Conservation (phyloP, 2,113 vertebrate species). For the Podilymbus podiceps region DNA sequence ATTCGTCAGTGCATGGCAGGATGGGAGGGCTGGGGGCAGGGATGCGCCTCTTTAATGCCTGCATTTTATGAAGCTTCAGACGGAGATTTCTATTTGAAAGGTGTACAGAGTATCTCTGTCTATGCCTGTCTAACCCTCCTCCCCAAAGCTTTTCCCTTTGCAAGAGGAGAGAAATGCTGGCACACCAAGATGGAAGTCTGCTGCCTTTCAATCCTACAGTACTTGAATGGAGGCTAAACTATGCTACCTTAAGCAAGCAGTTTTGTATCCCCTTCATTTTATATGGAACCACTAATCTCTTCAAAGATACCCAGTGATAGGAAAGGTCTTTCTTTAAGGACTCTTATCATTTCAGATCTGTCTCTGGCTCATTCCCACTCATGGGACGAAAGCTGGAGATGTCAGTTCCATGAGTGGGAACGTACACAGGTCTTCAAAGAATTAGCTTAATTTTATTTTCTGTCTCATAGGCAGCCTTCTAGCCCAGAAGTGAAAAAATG, state of each 20-base stretch:
- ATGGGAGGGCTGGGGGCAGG: neutral
- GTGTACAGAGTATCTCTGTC: neutral
- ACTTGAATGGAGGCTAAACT: neutral
- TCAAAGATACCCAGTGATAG: neutral
- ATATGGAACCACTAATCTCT: neutral
- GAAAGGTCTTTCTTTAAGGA: slow-evolving; percentile 19
- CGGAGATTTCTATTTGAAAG: neutral
- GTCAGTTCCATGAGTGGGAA: slow-evolving; percentile 24
- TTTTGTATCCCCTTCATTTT: neutral
- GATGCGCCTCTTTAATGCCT: neutral
- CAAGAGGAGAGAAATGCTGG: neutral
- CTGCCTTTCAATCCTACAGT: neutral
- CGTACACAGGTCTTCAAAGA: slow-evolving; percentile 20
- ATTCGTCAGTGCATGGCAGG: neutral
- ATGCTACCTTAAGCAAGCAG: neutral
- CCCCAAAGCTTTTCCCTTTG: neutral
- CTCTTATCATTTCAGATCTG: neutral
- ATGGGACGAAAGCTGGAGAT: neutral
- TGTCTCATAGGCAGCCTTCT: neutral
- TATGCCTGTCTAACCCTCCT: neutral
- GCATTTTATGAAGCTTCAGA: neutral
- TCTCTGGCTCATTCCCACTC: neutral
- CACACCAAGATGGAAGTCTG: neutral
- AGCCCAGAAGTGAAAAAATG: neutral
- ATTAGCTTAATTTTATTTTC: slow-evolving; percentile 34